Evolutionary conservation across 2,797 vertebrate species (phyloP).

Genomic region (Huso huso): DNA sequence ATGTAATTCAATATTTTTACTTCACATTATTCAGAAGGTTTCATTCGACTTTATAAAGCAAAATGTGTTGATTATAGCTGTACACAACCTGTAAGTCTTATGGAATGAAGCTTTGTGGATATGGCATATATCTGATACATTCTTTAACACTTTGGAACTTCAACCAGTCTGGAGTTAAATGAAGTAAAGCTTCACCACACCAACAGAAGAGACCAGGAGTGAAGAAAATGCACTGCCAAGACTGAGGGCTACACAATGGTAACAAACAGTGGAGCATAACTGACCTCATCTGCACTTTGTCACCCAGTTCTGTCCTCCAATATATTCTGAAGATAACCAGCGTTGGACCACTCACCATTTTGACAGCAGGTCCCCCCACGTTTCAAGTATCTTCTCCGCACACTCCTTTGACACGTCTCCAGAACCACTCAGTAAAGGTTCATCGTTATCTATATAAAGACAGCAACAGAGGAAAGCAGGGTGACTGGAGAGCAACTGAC

Average conservation of each 20-base stretch:
- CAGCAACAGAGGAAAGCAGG: background rate
- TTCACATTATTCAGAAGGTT: no score
- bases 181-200: no score
- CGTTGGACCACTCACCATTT: slow-evolving; percentile 79
- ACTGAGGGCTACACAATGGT: background rate
- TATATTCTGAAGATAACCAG: background rate
- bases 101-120: no score
- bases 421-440: slow-evolving; percentile 90
- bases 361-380: slow-evolving; percentile 93
- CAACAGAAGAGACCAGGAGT: no score
- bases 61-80: no score
- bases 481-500: background rate
- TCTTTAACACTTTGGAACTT: no score
- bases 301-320: background rate
- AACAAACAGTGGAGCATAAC: background rate
- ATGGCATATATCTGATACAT: no score
- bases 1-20: no score
- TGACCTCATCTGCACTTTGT: background rate
- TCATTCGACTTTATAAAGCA: no score
- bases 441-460: slow-evolving; percentile 78
- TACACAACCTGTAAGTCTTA: no score
- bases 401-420: slow-evolving; percentile 98
- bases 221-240: no score
- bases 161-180: no score
- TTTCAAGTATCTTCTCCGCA: slow-evolving; percentile 96